Evolutionary conservation across 2,888 invertebrate genomes (phyloP), one percentile per base, ranked within the genome.

Genomic region (Ennomos erosarius): DNA sequence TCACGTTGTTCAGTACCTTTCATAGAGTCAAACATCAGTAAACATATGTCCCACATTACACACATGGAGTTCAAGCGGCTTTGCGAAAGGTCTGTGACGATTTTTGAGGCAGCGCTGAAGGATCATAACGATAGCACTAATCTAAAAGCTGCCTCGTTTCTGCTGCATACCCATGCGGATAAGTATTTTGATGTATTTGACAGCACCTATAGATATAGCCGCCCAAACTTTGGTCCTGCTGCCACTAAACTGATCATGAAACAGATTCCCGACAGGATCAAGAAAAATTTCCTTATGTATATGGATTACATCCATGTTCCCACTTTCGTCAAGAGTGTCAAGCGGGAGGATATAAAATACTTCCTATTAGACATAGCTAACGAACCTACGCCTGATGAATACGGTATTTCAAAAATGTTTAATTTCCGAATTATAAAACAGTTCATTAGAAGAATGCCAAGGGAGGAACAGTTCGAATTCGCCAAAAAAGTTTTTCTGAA

Each of bases 181-280:
- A 73, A 73, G 59, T 88, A 78, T 70, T 71, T 89, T 40, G 73
- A 83, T 61, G 53, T 79, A 13, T 37, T 85, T 16, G 84, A 84
- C 52, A 60, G 53, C 6, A 36, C 64, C 0, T 6, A 65, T 0
- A 5, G 11, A 3, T 62, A 66, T 37, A 33, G 59, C 10, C 52
- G 44, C 34, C 73, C 72, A 36, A 44, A 42, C 6, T 81, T 89
- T 38, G 77, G 73, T 51, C 62, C 74, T 5, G 83, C 83, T 68
- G 65, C 68, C n/a, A 89, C 88, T 13, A 64, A 76, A 42, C 45
- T 77, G 9, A 71, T 88, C 8, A 84, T 89, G 85, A 84, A 75
- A 49, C 74, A 74, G 16, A 74, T 68, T 48, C 73, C 81, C 11
- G 74, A 84, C 8, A 76, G 78, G 64, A 68, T 89, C 35, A 67